Percentiles rank a stretch among this genome's conserved stretches.
Evolutionary conservation across 1,140 invertebrate genomes (phyloP).

Genomic region (Copidosoma floridanum): DNA sequence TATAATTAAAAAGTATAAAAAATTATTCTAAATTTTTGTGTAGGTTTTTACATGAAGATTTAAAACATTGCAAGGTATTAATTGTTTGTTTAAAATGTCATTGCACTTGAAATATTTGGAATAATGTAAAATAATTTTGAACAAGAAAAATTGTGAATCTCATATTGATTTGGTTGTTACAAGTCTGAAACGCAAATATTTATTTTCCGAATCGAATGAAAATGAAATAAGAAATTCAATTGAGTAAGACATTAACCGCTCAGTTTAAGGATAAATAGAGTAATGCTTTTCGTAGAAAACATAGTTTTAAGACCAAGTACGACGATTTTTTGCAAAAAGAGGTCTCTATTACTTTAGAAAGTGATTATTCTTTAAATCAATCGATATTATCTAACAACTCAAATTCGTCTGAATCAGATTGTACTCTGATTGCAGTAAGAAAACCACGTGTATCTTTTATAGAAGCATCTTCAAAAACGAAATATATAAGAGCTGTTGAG

Average conservation of each 20-base stretch:
- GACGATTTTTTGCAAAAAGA: background rate
- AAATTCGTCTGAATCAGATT: no score
- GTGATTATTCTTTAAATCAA: background rate
- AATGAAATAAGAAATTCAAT: background rate
- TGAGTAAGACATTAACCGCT: background rate
- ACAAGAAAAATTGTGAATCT: background rate
- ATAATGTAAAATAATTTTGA: background rate
- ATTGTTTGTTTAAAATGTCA: background rate
- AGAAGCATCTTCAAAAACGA: no score
- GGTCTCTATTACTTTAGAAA: background rate
- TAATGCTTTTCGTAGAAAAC: background rate
- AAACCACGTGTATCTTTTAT: no score
- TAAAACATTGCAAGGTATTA: no score
- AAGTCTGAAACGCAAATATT: background rate
- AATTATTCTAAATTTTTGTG: no score
- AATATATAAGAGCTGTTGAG: no score
- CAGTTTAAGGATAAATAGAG: background rate
- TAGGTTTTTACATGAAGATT: background rate
- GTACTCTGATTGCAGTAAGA: no score
- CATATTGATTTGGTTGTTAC: background rate
- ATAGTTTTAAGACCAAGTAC: background rate
- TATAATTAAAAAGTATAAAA: no score
- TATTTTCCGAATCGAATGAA: background rate
- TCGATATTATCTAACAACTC: no score
- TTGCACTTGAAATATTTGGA: background rate